Conservation (phyloP, 2,113 vertebrate genomes). For the Trochalopteron elliotii region DNA sequence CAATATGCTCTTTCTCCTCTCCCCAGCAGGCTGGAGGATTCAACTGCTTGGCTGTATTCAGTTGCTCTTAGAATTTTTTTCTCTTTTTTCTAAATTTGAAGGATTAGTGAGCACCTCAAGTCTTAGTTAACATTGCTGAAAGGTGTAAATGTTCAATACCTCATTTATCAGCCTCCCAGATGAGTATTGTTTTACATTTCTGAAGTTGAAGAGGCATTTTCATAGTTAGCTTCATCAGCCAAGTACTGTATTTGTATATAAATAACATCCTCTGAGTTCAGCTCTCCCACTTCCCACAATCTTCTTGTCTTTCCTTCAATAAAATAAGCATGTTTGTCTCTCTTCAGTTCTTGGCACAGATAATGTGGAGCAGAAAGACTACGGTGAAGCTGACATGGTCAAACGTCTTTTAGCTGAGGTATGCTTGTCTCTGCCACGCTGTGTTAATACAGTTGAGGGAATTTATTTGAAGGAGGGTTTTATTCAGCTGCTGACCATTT, state of each 20-base stretch:
- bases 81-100: background rate
- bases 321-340: background rate
- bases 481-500: background rate
- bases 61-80: background rate
- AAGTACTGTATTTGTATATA: background rate
- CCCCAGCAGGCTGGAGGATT: background rate
- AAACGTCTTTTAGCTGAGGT: constrained; percentile 93
- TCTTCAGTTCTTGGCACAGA: constrained; percentile 85
- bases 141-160: background rate
- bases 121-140: background rate
- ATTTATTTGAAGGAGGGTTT: background rate
- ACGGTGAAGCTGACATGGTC: constrained; percentile 90
- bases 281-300: background rate
- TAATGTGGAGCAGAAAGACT: constrained; percentile 86
- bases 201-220: background rate
- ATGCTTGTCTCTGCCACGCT: background rate
- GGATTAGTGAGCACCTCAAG: background rate
- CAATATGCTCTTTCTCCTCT: background rate
- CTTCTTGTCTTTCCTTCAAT: background rate
- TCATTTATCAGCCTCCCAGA: background rate
- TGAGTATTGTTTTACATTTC: background rate
- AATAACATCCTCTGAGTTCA: background rate
- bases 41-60: background rate
- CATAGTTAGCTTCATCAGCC: background rate
- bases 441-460: background rate